phyloP scores from a whole-genome alignment of 2,888 invertebrate species.

The Ectemnius continuus region DNA sequence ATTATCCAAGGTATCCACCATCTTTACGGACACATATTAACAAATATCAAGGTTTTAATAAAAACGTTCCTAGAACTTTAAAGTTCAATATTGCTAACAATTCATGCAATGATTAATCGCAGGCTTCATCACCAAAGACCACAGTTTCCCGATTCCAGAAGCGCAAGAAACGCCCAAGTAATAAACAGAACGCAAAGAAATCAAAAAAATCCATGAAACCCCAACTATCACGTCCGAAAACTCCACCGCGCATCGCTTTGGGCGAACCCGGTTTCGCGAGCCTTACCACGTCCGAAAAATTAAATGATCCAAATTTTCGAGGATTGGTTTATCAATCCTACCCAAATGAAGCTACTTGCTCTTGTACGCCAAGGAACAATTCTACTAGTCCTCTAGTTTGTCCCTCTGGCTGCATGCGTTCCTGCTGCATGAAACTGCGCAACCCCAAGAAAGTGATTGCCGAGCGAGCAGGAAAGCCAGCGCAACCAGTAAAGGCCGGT shows the following conservation, averaged over 20 bases:
- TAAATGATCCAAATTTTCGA: constrained; percentile 67
- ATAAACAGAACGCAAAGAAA: background rate
- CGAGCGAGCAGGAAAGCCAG: background rate
- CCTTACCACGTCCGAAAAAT: constrained; percentile 69
- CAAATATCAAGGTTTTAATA: constrained; percentile 59
- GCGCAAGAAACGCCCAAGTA: background rate
- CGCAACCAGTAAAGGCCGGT: constrained; percentile 38
- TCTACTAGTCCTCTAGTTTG: constrained; percentile 52
- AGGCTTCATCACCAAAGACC: constrained; percentile 44
- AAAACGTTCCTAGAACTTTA: constrained; percentile 55
- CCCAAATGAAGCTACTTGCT: constrained; percentile 67
- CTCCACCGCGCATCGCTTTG: constrained; percentile 57
- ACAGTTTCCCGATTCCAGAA: constrained; percentile 20
- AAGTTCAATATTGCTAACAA: constrained; percentile 36
- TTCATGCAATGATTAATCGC: constrained; percentile 37
- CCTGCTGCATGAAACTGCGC: constrained; percentile 62
- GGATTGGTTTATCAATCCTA: constrained; percentile 63
- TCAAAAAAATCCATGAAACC: background rate
- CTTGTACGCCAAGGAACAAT: constrained; percentile 48
- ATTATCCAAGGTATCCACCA: too few species aligned
- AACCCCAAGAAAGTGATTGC: constrained; percentile 29
- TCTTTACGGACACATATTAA: constrained; percentile 40
- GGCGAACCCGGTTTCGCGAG: constrained; percentile 61
- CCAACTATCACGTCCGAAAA: constrained; percentile 50
- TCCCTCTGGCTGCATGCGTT: constrained; percentile 58